Evolutionary conservation across 2,113 vertebrate species (phyloP).

Genomic region (Anser cygnoides): DNA sequence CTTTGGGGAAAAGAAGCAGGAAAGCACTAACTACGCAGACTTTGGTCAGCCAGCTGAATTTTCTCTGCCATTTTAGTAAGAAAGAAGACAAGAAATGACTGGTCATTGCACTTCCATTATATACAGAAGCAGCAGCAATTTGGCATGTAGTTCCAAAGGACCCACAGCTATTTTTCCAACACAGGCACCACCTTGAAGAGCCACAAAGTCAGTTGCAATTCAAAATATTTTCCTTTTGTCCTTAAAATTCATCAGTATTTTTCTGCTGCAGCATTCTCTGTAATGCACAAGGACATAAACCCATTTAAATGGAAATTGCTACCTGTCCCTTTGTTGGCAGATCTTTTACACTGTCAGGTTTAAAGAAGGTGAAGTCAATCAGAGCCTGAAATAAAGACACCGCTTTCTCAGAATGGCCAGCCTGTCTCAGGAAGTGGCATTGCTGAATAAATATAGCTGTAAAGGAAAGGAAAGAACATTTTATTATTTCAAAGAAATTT

Average conservation of each 20-base stretch:
- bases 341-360: constrained; percentile 88
- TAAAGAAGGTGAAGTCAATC: constrained; percentile 95
- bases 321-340: constrained; percentile 92
- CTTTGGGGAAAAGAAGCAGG: background rate
- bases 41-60: background rate
- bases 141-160: background rate
- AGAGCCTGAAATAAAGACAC: constrained; percentile 92
- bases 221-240: background rate
- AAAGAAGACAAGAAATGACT: background rate
- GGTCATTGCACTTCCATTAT: background rate
- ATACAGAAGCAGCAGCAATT: background rate
- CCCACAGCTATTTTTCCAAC: background rate
- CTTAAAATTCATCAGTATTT: background rate
- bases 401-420: constrained; percentile 91
- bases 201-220: background rate
- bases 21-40: background rate
- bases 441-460: constrained; percentile 89
- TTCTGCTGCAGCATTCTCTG: background rate
- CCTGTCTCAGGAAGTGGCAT: constrained; percentile 93
- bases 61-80: background rate
- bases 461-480: background rate
- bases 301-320: constrained; percentile 33
- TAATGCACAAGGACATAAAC: background rate
- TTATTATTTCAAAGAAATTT: background rate
- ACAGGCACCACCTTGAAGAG: background rate